These are phyloP conservation scores for Episyrphus balteatus DNA, from an alignment of 1,140 invertebrate genomes.

Conservation along the genomic window DNA sequence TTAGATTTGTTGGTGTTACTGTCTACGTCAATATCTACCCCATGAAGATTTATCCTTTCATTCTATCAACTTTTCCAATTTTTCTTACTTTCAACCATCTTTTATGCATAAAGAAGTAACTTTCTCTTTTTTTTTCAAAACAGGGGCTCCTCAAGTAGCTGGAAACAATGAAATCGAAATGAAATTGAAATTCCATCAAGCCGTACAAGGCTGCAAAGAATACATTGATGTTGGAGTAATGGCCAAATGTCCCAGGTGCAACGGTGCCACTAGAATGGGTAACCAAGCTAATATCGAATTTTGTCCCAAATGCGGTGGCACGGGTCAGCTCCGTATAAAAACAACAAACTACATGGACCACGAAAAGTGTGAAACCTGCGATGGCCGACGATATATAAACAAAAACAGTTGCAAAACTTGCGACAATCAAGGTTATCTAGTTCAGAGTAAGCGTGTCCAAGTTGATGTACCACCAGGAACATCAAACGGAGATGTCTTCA, in stretches of 20 bases:
- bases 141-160: no score
- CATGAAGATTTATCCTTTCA: no score
- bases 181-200: slow-evolving; percentile 19
- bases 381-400: slow-evolving; percentile 24
- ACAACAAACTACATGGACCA: slow-evolving; percentile 17
- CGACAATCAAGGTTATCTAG: slow-evolving; percentile 18
- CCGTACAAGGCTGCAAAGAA: slow-evolving; percentile 25
- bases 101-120: no score
- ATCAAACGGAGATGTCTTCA: slow-evolving; percentile 20
- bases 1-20: no score
- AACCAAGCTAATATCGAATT: slow-evolving; percentile 20
- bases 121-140: no score
- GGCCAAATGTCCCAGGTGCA: slow-evolving; percentile 24
- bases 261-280: slow-evolving; percentile 25
- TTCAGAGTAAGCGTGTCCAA: slow-evolving; percentile 17
- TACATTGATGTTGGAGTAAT: slow-evolving; percentile 19
- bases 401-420: slow-evolving; percentile 28
- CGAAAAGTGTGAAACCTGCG: slow-evolving; percentile 18
- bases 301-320: slow-evolving; percentile 28
- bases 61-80: no score
- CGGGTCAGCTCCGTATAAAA: slow-evolving; percentile 17
- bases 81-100: no score
- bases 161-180: slow-evolving; percentile 10
- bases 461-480: slow-evolving; percentile 22
- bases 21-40: no score